Evolutionary conservation across 2,888 invertebrate genomes (phyloP), one percentile per base, ranked within the genome.

Genomic region (Aproaerema taeniolella): DNA sequence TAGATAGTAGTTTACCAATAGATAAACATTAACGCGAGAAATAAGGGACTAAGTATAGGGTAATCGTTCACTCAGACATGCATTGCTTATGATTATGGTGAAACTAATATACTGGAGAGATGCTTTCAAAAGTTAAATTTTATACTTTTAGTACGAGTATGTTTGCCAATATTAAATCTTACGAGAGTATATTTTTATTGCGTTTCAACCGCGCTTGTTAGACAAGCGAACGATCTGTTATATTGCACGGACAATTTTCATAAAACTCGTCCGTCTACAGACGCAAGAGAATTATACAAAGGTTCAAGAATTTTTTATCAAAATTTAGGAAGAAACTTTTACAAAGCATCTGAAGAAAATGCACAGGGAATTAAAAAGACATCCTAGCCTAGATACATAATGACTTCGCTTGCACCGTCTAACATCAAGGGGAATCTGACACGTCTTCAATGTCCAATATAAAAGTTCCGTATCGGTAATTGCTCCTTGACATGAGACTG

Each of bases 261-360:
- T 28, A 31, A 39, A 31, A 39, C 30, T 42, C 36, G 31, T 32
- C 36, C 31, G 16, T n/a, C n/a, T 26, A 35, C 16, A 15, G 34
- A 34, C 25, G 34, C 34, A 14, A n/a, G n/a, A 34, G 25, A 25
- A 25, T 32, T 12, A 20, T 20, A 20, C 20, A 20, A 20, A 20
- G 20, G 7, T 20, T 20, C 7, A 10, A n/a, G 13, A 32, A 17
- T 15, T 16, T 17, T n/a, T 29, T 29, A 10, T 7, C 24, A 20
- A 9, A 6, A 26, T 9, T 26, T 6, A 26, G n/a, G n/a, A 53
- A 50, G 49, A 53, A 48, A 66, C 55, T 63, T 61, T 67, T 66
- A 70, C 54, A 67, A 80, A 80, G 73, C 73, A 74, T 75, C 54
- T 54, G 61, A 68, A 67, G 59, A 70, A 70, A 74, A 77, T 70